Conservation (phyloP, 2,888 invertebrate genomes). For the Adelphocoris suturalis region DNA sequence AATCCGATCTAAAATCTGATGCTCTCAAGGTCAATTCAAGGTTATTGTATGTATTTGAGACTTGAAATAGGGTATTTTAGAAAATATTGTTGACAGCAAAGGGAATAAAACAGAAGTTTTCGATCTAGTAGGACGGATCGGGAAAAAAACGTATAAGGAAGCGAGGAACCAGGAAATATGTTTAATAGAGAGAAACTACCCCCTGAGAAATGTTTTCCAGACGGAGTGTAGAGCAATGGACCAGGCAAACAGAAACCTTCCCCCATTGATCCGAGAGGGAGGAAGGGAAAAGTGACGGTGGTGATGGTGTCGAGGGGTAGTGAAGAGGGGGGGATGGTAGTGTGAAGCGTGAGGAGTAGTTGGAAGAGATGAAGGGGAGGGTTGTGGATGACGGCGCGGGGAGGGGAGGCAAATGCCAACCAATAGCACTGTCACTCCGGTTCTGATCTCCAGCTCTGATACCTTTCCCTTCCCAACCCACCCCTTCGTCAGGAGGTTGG, state of each 20-base stretch:
- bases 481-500: constrained; percentile 69
- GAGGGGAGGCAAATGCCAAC: constrained; percentile 72
- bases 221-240: constrained; percentile 73
- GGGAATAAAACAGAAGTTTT: too few species aligned
- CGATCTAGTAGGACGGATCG: too few species aligned
- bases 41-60: too few species aligned
- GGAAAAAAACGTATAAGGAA: neutral
- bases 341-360: constrained; percentile 10
- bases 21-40: too few species aligned
- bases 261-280: constrained; percentile 74
- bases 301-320: constrained; percentile 68
- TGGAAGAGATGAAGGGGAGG: neutral
- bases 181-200: constrained; percentile 68
- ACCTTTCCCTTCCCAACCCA: constrained; percentile 68
- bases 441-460: constrained; percentile 73
- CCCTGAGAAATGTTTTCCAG: constrained; percentile 73
- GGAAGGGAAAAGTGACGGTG: constrained; percentile 75
- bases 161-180: constrained; percentile 33
- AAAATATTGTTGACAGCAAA: too few species aligned
- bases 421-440: constrained; percentile 73
- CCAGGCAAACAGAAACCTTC: constrained; percentile 72
- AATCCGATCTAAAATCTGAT: too few species aligned
- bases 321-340: constrained; percentile 72
- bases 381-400: constrained; percentile 43
- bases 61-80: too few species aligned